A percentile compares a stretch with the other conserved stretches of the same genome.
Evolutionary conservation across 2,888 invertebrate species (phyloP).

Genomic region (Metacarcinus magister): DNA sequence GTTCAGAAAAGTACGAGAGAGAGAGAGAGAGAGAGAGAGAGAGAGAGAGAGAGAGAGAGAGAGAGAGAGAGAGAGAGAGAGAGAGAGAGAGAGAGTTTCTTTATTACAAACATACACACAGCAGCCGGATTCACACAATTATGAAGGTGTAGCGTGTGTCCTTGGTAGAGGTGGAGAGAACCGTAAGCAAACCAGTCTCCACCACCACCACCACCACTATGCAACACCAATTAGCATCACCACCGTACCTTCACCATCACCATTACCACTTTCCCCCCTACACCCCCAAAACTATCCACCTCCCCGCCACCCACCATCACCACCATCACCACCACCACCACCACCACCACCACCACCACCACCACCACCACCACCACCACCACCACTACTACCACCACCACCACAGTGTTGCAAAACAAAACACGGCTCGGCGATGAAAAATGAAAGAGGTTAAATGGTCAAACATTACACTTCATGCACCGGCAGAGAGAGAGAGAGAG

Average conservation of each 20-base stretch:
- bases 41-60: constrained; percentile 38
- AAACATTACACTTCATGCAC: background rate
- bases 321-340: background rate
- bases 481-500: constrained; percentile 22
- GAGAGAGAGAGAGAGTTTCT: background rate
- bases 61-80: background rate
- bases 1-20: background rate
- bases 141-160: background rate
- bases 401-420: background rate
- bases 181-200: constrained; percentile 57
- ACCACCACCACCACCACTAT: constrained; percentile 31
- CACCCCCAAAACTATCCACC: background rate
- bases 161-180: constrained; percentile 43
- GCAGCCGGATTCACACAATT: constrained; percentile 36
- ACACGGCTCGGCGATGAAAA: background rate
- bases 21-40: constrained; percentile 17
- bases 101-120: background rate
- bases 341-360: background rate
- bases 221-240: background rate
- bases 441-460: background rate
- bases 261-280: background rate
- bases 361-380: background rate
- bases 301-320: background rate
- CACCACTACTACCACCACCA: constrained; percentile 15
- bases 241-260: constrained; percentile 15